Base-by-base conservation (phyloP, 2,797 vertebrate genomes). In the Halcyon badia region DNA sequence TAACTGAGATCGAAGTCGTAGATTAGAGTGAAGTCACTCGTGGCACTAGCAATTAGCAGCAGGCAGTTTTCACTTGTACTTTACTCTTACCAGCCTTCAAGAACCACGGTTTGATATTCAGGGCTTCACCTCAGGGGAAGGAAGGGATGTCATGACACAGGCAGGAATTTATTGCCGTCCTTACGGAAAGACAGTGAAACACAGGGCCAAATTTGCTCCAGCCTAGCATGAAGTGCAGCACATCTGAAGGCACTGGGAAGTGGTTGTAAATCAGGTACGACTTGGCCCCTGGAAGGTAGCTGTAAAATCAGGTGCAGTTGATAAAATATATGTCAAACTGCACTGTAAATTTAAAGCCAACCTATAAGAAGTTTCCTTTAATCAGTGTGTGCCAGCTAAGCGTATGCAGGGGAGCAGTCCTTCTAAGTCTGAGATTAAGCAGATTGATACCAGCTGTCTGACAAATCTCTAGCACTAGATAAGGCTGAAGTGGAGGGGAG, bases 341-440 rank as follows among this genome's bases (percentile, higher is more conserved):
- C 65, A 60, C 2, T 49, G 77, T 94, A 96, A 94, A 97, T 97
- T 94, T 92, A 90, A 96, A 94, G 33, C 35, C 58, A 96, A 35
- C 73, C 44, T 79, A 65, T 61, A 71, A 85, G 64, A 94, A 79
- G 87, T 93, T 93, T 83, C 77, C 83, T 92, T 93, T 95, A 95
- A 95, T 97, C 83, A 87, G 93, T 35, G 11, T 1, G 2, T 86
- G 58, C 83, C 79, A 87, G 68, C 31, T 92, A 92, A 83, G 86
- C 48, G 60, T 68, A 93, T 77, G 89, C 93, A 91, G 79, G 58
- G 10, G 1, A 90, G 83, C 78, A 94, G 94, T 87, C 83, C 61
- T 80, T 94, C 68, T 89, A 92, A 87, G 14, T 65, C 89, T 82
- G 80, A 97, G 91, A 93, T 95, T 93, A 94, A 87, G 69, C 51